Conservation (phyloP, 1,140 invertebrate genomes). For the Tetramorium simillimum region DNA sequence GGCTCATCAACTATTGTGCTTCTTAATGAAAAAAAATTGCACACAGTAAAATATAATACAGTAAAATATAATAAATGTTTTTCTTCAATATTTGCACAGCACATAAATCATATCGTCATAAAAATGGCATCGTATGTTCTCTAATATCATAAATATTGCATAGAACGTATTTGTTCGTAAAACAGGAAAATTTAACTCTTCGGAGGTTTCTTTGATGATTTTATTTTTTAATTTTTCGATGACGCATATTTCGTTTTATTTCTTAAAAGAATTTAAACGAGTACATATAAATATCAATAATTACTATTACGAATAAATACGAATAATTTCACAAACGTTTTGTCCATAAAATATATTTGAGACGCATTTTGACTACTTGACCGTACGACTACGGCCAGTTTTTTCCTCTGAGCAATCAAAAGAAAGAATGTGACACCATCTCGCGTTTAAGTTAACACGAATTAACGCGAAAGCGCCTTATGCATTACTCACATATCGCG, state of each 20-base stretch:
- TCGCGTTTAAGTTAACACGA: slow-evolving; percentile 16
- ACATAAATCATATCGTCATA: slow-evolving; percentile 4
- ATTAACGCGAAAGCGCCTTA: slow-evolving; percentile 11
- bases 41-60: background rate
- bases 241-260: background rate
- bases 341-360: background rate
- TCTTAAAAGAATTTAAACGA: background rate
- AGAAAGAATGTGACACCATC: slow-evolving; percentile 36
- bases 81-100: background rate
- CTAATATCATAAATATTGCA: background rate
- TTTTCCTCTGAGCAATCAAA: slow-evolving; percentile 31
- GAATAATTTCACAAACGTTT: background rate
- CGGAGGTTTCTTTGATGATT: background rate
- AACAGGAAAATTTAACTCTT: background rate
- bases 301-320: too few species aligned
- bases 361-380: background rate
- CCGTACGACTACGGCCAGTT: background rate
- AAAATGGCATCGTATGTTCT: background rate
- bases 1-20: slow-evolving; percentile 1
- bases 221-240: slow-evolving; percentile 5
- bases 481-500: slow-evolving; percentile 44
- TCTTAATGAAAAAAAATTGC: slow-evolving; percentile 1
- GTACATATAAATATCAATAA: background rate
- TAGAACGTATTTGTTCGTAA: background rate
- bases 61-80: background rate